Base-by-base conservation (phyloP, 2,888 invertebrate species). In the Minunthozetes semirufus region DNA sequence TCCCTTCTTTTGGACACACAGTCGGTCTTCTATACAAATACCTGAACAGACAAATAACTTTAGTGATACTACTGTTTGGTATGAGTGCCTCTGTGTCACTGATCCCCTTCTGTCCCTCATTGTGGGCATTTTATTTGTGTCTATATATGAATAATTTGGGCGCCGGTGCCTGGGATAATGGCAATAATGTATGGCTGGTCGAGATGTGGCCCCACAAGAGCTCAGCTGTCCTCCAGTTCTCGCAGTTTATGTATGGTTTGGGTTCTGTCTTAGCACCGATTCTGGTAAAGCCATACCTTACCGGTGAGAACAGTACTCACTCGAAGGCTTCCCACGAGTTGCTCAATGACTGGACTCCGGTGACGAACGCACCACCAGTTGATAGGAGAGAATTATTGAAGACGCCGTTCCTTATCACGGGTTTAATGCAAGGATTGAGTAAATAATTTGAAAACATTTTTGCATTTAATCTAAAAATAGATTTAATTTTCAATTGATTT, bases 211-310 rank as follows among this genome's bases (percentile, higher is more conserved):
- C 56, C 17, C 50, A 56, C 25, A 56, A 63, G 19, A 63, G 70
- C 22, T 15, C 76, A 33, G 17, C 75, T 46, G 8, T 75, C 5
- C 42, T 76, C 1, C 76, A 76, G 50, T 56, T 71, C 33, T 48
- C 38, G n/a, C 75, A 76, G 33, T 72, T 76, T 48, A 50, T 76
- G 27, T 76, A 59, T 56, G 76, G 76, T 38, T 22, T 63, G 19
- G 76, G 76, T 5, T 25, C 70, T 11, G 46, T 76, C 11, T 56
- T 76, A 8, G 29, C 72, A 17, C 76, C 76, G 19, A 9, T 76
- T 46, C 9, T 74, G 1, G 71, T 61, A 5, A 59, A 29, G 27
- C 75, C 72, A 1, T 76, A 50, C 13, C 61, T 73, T 9, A 50
- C 38, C 3, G 63, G 73, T 5, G 61, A 56, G 13, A 70, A 25